Evolutionary conservation across 2,113 vertebrate species (phyloP), one percentile per base, ranked within the genome.

Genomic region (Gallinago media): DNA sequence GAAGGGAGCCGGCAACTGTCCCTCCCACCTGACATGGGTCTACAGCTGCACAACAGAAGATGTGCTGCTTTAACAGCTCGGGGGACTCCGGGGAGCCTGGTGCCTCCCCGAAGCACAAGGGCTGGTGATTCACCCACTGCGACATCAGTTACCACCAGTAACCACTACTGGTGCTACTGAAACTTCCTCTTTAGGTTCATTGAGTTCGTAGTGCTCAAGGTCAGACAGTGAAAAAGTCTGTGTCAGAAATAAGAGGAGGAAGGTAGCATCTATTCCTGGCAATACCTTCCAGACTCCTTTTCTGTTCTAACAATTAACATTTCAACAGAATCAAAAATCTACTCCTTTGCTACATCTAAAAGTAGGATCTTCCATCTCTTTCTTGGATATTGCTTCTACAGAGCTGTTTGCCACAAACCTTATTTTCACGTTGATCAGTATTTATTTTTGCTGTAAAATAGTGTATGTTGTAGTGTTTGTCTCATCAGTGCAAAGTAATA

Each of bases 371-470:
- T 78, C 15, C 36, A 38, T 8, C 38, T 90, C 29, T 77, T 96
- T 77, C 75, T 76, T 17, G 40, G 85, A 46, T 87, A 80, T 55
- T 83, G 14, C 74, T 95, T 96, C 93, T 50, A 50, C 62, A 19
- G 58, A 78, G 90, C 85, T 91, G 2, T 92, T 92, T 95, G 32
- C 83, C 65, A 77, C 70, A 92, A 65, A 71, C 31, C 76, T 81
- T 93, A 84, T 75, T 97, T 94, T 91, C 52, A 16, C 80, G 74
- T 83, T 82, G 66, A 34, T 88, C 55, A n/a, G 94, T 92, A 82
- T 94, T 91, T 95, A 62, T 73, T 85, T 12, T 72, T 65, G 68
- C 95, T 76, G 32, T 77, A 93, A 94, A 97, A 91, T 21, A 31
- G 74, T 46, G 19, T 96, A 49, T 61, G 29, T 61, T 92, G 65